Evolutionary conservation across 2,797 vertebrate species (phyloP).

Genomic region (Tarsius wallacei): DNA sequence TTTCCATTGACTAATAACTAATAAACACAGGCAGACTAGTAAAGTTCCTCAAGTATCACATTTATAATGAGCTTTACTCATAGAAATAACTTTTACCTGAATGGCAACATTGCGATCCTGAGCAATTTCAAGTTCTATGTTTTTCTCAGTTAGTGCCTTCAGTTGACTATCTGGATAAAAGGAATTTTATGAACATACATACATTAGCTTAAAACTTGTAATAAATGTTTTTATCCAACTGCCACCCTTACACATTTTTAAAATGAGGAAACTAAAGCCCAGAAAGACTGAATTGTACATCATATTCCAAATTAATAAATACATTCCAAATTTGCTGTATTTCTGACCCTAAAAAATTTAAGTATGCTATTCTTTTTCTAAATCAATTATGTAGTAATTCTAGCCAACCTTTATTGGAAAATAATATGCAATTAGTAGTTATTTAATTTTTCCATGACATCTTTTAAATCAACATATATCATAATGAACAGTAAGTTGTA

Average conservation of each 20-base stretch:
- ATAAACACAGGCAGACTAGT: slow-evolving; percentile 20
- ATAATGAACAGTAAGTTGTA: neutral
- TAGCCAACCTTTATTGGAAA: neutral
- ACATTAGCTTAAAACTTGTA: neutral
- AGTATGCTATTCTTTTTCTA: neutral
- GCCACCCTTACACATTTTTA: slow-evolving; percentile 5
- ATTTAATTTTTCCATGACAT: slow-evolving; percentile 33
- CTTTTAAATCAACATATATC: neutral
- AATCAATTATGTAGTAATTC: neutral
- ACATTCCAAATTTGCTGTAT: neutral
- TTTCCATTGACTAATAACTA: neutral
- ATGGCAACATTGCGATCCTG: slow-evolving; percentile 91
- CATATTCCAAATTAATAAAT: neutral
- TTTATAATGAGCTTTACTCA: neutral
- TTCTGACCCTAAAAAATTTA: slow-evolving; percentile 14
- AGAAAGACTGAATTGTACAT: neutral
- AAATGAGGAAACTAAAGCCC: slow-evolving; percentile 8
- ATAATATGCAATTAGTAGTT: neutral
- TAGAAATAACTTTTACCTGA: slow-evolving; percentile 91
- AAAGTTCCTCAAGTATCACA: neutral
- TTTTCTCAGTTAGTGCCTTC: slow-evolving; percentile 93
- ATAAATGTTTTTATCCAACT: slow-evolving; percentile 25
- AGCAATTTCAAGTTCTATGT: slow-evolving; percentile 93
- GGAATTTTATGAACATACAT: slow-evolving; percentile 40
- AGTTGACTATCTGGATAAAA: slow-evolving; percentile 92